Base-by-base conservation (phyloP, 2,888 invertebrate genomes). In the Xiphydria camelus region DNA sequence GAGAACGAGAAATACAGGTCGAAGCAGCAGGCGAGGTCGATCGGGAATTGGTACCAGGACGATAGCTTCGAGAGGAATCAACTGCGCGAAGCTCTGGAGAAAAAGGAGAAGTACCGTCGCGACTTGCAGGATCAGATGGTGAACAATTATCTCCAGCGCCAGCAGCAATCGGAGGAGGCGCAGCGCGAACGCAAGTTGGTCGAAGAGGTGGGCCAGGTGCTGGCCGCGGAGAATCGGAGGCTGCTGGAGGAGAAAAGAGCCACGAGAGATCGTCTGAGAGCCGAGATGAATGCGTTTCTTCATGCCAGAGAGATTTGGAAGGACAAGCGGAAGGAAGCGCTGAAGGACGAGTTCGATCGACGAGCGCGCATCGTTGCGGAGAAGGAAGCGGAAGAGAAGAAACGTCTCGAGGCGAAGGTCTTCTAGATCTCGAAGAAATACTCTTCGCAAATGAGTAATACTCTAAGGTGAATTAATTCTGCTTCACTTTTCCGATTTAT, bases 71-170 rank as follows among this genome's bases (percentile, higher is more conserved):
- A 55, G 38, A 22, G 42, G 36, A 20, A 45, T 20, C 36, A 38
- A 35, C 38, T 12, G 45, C 22, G 18, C 4, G 47, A 47, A 15
- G 34, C 40, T 25, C 34, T 17, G 2, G 7, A 21, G 12, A 51
- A 26, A 29, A 49, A 36, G n/a, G 32, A 45, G 9, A 42, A 45
- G 37, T 51, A 53, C 31, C 45, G 47, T 19, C 41, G 34, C 4
- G 51, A 50, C 22, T 40, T 64, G 4, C 61, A 61, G 19, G 55
- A 52, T 19, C 64, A 65, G 20, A n/a, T 60, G 9, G 45, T 53
- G 12, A 46, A 47, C 14, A 61, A 62, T 47, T 44, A 41, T 19
- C 47, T 49, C n/a, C 47, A 39, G 35, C 18, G 53, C 34, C 56
- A 47, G 21, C 53, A 49, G 26, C 32, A 33, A 10, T 51, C 37